Base-by-base conservation (phyloP, 2,888 invertebrate genomes). In the Pelosia muscerda region DNA sequence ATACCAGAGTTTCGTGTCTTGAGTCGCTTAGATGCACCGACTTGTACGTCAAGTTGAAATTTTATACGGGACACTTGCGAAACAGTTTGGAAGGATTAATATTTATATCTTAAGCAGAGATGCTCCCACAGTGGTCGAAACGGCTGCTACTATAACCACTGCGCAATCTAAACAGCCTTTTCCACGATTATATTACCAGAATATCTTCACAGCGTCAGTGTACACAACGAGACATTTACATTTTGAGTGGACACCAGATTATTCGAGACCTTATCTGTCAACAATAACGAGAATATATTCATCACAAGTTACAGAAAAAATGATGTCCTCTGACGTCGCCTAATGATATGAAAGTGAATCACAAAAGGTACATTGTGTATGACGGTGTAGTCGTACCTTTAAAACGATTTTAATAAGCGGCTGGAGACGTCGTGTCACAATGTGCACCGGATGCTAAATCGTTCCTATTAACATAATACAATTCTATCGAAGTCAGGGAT, bases 401-500 rank as follows among this genome's bases (percentile, higher is more conserved):
- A 84, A 82, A 84, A 84, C 77, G 79, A 81, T 82, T 82, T 86
- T 88, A 88, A 89, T 89, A 87, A 87, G 74, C 71, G 73, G 69
- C 75, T 59, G 74, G 69, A 71, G 71, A 75, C 72, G 74, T 89
- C 86, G 84, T 76, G 66, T 81, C 77, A 87, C 90, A 88, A 89
- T 89, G 84, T 77, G 85, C 80, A 83, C 88, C 90, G 92, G 92
- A 91, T 90, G 89, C 84, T 78, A 71, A 81, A 88, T 86, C 83
- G 81, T 78, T 74, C 76, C 69, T 80, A 92, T 92, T 91, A 90
- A 83, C 90, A 90, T 91, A 90, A 84, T 88, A 86, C 86, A 83
- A 82, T 82, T 83, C 82, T 75, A 81, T 81, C 78, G 78, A 78
- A 79, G 76, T 72, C 64, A 76, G 79, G 76, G 75, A 83, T 83